Evolutionary conservation across 2,113 vertebrate species (phyloP).

Genomic region (Salvelinus sp.): DNA sequence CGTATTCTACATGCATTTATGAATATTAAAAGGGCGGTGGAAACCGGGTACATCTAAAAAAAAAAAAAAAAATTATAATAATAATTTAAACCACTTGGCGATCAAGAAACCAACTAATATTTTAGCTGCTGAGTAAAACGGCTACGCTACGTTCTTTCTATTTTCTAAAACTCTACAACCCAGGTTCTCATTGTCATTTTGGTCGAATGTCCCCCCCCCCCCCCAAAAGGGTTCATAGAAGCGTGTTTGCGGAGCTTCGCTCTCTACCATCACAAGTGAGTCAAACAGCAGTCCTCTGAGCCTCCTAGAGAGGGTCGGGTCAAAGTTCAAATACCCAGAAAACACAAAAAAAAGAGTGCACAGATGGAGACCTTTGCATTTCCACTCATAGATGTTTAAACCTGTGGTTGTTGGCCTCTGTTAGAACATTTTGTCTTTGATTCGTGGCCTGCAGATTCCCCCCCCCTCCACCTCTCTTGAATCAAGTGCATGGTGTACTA

Average conservation of each 20-base stretch:
- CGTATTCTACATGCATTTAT: neutral
- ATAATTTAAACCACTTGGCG: too few species aligned
- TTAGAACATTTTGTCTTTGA: neutral
- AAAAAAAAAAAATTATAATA: too few species aligned
- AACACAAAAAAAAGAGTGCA: neutral
- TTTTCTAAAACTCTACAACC: neutral
- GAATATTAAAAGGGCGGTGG: neutral
- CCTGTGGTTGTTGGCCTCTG: slow-evolving; percentile 30
- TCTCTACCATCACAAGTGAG: slow-evolving; percentile 55
- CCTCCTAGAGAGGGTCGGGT: slow-evolving; percentile 6
- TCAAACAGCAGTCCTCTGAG: slow-evolving; percentile 21
- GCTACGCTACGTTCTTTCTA: neutral
- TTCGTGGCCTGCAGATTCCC: slow-evolving; percentile 18
- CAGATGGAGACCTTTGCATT: neutral
- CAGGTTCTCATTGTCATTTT: slow-evolving; percentile 71
- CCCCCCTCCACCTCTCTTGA: slow-evolving; percentile 8
- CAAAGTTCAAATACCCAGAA: neutral
- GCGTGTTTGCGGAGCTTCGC: slow-evolving; percentile 30
- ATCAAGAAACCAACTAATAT: too few species aligned
- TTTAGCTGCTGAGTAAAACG: neutral
- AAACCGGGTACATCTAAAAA: too few species aligned
- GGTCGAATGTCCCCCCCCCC: slow-evolving; percentile 34
- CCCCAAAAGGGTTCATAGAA: neutral
- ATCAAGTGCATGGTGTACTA: slow-evolving; percentile 21
- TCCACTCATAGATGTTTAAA: neutral